Base-by-base conservation (phyloP, 2,113 vertebrate species). In the Bagarius yarrelli region DNA sequence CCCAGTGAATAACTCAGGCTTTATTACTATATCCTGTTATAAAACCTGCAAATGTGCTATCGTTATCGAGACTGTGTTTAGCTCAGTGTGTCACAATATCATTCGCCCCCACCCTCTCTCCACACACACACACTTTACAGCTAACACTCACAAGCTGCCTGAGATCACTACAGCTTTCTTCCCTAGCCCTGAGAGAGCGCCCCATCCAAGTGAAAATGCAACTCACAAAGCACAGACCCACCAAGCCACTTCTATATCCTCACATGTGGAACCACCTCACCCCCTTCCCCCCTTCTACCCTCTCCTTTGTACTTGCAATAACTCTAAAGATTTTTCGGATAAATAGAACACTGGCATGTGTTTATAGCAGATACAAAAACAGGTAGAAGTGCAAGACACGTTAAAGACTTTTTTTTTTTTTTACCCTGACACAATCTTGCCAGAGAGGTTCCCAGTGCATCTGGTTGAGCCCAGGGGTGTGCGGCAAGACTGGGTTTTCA, bases 181-280 rank as follows among this genome's bases (percentile, higher is more conserved):
- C 53, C 19, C 76, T 71, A 64, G 66, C 73, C 72, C 57, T 55
- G 57, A 76, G 44, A 70, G 73, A 72, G 79, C 52, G 14, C 4
- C 36, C 34, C 57, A 80, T 80, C n/a, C 78, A 77, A 81, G 84
- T 81, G 53, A 69, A 60, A 83, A 83, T 80, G 84, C 78, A 87
- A 82, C 82, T 77, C 44, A 47, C 44, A 85, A 75, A 78, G 78
- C 78, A 81, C 71, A 78, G 59, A 70, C 80, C 59, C 55, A 78
- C 15, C 44, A 60, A 81, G 84, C 84, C 71, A 63, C 84, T 88
- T 85, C 73, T 82, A 81, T 85, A 90, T 90, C 90, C 88, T 90
- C 89, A 90, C 91, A 91, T 90, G 88, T 81, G 87, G 80, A 89
- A 86, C 19, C 57, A 47, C 16, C 27, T 30, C 12, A 4, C 25